These are phyloP conservation scores for Sebastes diploproa DNA, from an alignment of 2,797 vertebrate genomes.

Conservation along the genomic window DNA sequence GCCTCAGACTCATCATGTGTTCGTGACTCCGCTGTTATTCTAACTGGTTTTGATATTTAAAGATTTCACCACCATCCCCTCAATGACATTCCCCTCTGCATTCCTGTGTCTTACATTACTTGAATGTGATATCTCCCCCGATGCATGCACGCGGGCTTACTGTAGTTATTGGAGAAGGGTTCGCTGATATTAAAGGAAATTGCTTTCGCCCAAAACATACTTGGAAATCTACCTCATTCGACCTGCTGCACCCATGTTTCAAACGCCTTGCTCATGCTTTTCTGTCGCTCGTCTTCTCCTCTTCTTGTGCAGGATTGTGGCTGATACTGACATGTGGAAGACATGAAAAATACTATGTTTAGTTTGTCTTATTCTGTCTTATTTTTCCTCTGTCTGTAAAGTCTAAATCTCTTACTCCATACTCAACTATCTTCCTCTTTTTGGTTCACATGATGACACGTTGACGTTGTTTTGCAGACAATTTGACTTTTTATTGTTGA, in stretches of 20 bases:
- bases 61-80: constrained; percentile 15
- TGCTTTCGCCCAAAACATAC: constrained; percentile 38
- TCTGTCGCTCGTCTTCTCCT: too few relatives aligned
- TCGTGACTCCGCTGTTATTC: constrained; percentile 39
- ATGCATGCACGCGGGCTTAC: constrained; percentile 9
- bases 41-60: constrained; percentile 29
- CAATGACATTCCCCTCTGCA: constrained; percentile 24
- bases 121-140: constrained; percentile 33
- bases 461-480: constrained; percentile 17
- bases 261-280: neutral
- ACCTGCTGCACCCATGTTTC: neutral
- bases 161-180: constrained; percentile 28
- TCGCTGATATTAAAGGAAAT: constrained; percentile 59
- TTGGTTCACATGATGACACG: neutral
- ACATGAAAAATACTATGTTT: neutral
- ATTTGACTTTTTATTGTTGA: constrained; percentile 5
- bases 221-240: constrained; percentile 4
- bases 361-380: neutral
- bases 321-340: neutral
- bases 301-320: neutral
- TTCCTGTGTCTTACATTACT: constrained; percentile 47
- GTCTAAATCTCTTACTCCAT: neutral
- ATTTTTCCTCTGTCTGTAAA: neutral
- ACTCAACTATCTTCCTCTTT: neutral
- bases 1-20: neutral